These are phyloP conservation scores for Apis laboriosa DNA, from an alignment of 1,140 invertebrate genomes.

Conservation along the genomic window DNA sequence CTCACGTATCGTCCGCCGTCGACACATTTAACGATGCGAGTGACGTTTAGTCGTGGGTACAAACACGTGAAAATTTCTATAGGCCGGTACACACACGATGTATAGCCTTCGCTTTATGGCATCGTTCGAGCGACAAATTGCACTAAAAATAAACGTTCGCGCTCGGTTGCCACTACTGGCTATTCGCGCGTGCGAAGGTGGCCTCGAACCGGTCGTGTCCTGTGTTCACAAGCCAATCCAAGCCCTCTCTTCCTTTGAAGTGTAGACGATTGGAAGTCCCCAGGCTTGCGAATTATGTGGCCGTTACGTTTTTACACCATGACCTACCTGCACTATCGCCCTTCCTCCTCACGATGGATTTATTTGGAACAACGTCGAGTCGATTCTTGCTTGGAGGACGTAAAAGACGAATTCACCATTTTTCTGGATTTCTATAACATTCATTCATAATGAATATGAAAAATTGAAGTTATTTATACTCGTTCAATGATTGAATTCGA, in stretches of 20 bases:
- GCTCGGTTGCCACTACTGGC: constrained; percentile 57
- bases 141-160: constrained; percentile 80
- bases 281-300: constrained; percentile 55
- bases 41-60: constrained; percentile 50
- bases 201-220: constrained; percentile 52
- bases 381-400: too few species aligned
- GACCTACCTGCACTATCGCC: constrained; percentile 55
- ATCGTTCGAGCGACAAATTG: constrained; percentile 78
- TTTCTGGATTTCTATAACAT: too few species aligned
- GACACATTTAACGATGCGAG: constrained; percentile 60
- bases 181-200: constrained; percentile 73
- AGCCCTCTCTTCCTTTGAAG: constrained; percentile 65
- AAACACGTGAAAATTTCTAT: constrained; percentile 58
- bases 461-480: too few species aligned
- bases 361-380: constrained; percentile 23
- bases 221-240: constrained; percentile 25
- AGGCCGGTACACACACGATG: constrained; percentile 41
- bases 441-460: too few species aligned
- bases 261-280: constrained; percentile 59
- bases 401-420: too few species aligned
- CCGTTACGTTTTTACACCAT: constrained; percentile 55
- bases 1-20: constrained; percentile 6
- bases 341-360: neutral
- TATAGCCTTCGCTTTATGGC: constrained; percentile 69
- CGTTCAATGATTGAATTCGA: too few species aligned